Conservation (phyloP, 1,140 invertebrate species). For the Dendroctonus ponderosae region DNA sequence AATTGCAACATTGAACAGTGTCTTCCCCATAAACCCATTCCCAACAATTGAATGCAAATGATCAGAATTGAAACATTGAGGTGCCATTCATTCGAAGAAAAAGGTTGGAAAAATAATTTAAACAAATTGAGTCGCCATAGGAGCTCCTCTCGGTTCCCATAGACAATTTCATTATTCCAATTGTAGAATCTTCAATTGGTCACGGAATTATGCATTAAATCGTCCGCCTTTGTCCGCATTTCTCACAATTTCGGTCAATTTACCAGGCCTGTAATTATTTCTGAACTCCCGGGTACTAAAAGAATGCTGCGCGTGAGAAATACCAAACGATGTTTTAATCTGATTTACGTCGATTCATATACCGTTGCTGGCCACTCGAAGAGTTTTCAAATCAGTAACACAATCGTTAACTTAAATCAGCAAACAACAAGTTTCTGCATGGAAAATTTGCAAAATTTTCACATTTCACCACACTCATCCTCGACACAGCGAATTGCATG, state of each 20-base stretch:
- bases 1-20: too few relatives aligned
- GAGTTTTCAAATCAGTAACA: slow-evolving; percentile 6
- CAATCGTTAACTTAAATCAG: too few relatives aligned
- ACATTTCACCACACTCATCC: background rate
- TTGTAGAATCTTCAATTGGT: background rate
- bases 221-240: background rate
- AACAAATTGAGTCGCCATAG: too few relatives aligned
- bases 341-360: slow-evolving; percentile 23
- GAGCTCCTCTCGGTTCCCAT: too few relatives aligned
- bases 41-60: too few relatives aligned
- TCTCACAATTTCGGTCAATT: slow-evolving; percentile 21
- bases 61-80: too few relatives aligned
- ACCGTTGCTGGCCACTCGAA: slow-evolving; percentile 11
- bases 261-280: slow-evolving; percentile 11
- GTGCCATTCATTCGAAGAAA: too few relatives aligned
- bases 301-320: slow-evolving; percentile 21
- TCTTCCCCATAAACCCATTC: too few relatives aligned
- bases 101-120: too few relatives aligned
- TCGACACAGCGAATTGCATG: background rate
- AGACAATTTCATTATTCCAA: too few relatives aligned
- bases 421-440: too few relatives aligned
- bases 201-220: slow-evolving; percentile 6
- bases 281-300: slow-evolving; percentile 14
- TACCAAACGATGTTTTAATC: slow-evolving; percentile 18
- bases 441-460: background rate